Conservation (phyloP, 2,888 invertebrate species). For the Eulithis prunata region DNA sequence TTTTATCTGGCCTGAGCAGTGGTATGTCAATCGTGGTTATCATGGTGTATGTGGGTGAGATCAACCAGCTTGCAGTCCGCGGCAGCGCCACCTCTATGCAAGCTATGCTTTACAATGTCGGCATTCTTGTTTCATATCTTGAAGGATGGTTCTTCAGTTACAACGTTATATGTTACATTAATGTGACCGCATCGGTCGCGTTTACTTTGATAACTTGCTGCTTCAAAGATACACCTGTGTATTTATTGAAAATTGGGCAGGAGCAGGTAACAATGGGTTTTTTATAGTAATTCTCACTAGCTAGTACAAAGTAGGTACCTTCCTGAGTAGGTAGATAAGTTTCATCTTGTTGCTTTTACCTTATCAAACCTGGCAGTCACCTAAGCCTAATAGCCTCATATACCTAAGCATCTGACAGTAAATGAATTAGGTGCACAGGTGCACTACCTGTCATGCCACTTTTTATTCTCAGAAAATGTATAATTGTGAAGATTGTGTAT, state of each 20-base stretch:
- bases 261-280: conserved; percentile 44
- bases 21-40: conserved; percentile 63
- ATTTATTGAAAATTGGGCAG: conserved; percentile 46
- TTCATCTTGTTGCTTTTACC: too few species aligned
- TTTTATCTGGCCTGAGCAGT: conserved; percentile 70
- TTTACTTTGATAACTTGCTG: conserved; percentile 42
- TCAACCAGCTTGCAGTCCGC: conserved; percentile 49
- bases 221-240: conserved; percentile 52
- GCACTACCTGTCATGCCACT: too few species aligned
- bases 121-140: conserved; percentile 48
- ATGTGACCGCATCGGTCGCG: conserved; percentile 40
- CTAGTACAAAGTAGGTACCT: too few species aligned
- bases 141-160: conserved; percentile 56
- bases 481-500: too few species aligned
- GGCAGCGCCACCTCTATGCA: conserved; percentile 43
- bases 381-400: too few species aligned
- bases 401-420: too few species aligned
- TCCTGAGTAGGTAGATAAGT: too few species aligned
- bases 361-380: too few species aligned
- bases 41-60: conserved; percentile 82
- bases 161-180: conserved; percentile 49
- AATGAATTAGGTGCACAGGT: too few species aligned
- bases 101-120: conserved; percentile 44
- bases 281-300: too few species aligned
- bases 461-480: too few species aligned